phyloP scores from a whole-genome alignment of 2,888 invertebrate genomes.

The Ptychoptera contaminata region DNA sequence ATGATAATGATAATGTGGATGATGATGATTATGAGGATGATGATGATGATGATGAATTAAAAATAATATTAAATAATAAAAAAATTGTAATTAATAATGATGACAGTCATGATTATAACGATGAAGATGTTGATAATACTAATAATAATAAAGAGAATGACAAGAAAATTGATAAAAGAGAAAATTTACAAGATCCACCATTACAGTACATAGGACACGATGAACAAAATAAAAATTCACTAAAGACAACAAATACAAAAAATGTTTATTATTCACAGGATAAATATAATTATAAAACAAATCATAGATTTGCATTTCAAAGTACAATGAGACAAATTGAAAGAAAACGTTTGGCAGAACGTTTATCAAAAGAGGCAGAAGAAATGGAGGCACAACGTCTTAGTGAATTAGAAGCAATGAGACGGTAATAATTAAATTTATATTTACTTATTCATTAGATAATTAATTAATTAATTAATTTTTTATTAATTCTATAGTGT shows the following conservation, averaged over 20 bases:
- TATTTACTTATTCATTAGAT: constrained; percentile 2
- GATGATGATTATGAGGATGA: too few relatives aligned
- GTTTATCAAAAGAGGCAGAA: constrained; percentile 59
- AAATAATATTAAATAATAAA: neutral
- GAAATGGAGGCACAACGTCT: constrained; percentile 58
- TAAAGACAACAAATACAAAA: neutral
- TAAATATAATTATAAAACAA: neutral
- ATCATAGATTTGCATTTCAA: constrained; percentile 66
- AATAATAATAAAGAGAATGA: neutral
- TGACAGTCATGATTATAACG: neutral
- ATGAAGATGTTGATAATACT: neutral
- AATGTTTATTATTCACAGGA: neutral
- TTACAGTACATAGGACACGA: neutral
- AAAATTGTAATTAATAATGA: neutral
- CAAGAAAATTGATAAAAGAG: constrained; percentile 1
- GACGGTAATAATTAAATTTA: constrained; percentile 39
- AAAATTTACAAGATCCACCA: constrained; percentile 8
- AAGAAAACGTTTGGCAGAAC: constrained; percentile 54
- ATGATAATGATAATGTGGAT: too few relatives aligned
- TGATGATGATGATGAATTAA: too few relatives aligned
- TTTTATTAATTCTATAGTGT: too few relatives aligned
- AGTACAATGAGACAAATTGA: constrained; percentile 72
- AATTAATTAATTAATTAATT: constrained; percentile 6
- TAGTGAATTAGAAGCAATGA: constrained; percentile 67
- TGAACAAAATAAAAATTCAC: neutral